A percentile compares a stretch with the other conserved stretches of the same genome.
Evolutionary conservation across 2,113 vertebrate species (phyloP).

Genomic region (Euleptes europaea): DNA sequence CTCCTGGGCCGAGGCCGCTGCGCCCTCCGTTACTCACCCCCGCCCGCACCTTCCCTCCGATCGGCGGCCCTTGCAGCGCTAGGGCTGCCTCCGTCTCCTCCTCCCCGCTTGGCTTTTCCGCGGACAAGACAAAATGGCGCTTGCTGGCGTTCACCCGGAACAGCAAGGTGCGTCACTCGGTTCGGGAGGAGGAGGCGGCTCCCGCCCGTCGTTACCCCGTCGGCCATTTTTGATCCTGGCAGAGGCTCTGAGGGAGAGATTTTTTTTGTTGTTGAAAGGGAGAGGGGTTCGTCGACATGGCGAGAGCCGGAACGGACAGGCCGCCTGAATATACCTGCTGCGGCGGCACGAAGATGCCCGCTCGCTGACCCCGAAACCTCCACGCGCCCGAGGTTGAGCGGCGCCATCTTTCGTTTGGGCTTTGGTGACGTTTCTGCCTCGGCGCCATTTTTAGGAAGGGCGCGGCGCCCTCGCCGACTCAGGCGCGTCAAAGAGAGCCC

Average conservation of each 20-base stretch:
- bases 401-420: background rate
- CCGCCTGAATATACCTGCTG: background rate
- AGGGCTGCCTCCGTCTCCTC: conserved; percentile 49
- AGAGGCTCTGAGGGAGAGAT: background rate
- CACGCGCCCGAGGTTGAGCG: too few species aligned
- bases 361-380: too few species aligned
- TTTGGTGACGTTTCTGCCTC: background rate
- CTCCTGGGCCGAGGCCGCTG: background rate
- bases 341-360: background rate
- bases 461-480: background rate
- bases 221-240: conserved; percentile 70
- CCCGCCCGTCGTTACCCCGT: rapidly evolving
- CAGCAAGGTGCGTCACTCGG: conserved; percentile 33
- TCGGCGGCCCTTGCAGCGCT: conserved; percentile 35
- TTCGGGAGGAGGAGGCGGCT: background rate
- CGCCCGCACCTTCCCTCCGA: conserved; percentile 39
- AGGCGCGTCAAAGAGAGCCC: background rate
- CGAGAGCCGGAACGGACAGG: background rate
- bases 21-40: conserved; percentile 49
- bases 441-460: background rate
- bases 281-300: rapidly evolving
- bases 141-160: conserved; percentile 66
- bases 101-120: conserved; percentile 69
- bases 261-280: background rate
- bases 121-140: conserved; percentile 82